phyloP scores from a whole-genome alignment of 2,888 invertebrate species.

The Tenthredo livida region DNA sequence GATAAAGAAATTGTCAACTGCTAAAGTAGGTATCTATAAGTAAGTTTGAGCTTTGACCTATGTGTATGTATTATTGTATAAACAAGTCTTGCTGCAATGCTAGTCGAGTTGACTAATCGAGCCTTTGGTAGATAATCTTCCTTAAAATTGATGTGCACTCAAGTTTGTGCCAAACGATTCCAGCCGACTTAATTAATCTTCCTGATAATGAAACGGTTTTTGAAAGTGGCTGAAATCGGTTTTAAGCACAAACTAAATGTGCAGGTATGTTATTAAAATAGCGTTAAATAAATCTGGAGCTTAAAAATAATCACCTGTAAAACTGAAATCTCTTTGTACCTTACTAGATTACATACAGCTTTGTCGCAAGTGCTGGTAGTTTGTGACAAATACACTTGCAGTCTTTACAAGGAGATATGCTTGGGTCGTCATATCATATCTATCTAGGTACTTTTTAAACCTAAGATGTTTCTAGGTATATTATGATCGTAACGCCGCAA shows the following conservation, averaged over 20 bases:
- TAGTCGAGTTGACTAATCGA: constrained; percentile 21
- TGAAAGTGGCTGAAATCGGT: constrained; percentile 5
- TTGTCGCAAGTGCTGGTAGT: constrained; percentile 56
- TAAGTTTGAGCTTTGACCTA: constrained; percentile 6
- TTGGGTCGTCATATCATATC: constrained; percentile 45
- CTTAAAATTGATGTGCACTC: constrained; percentile 35
- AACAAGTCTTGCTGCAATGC: background rate
- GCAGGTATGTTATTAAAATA: constrained; percentile 8
- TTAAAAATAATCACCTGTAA: constrained; percentile 71
- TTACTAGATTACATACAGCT: constrained; percentile 65
- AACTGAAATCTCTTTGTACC: constrained; percentile 71
- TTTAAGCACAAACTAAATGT: constrained; percentile 24
- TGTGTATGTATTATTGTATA: constrained; percentile 18
- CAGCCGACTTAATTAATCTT: background rate
- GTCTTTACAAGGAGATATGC: constrained; percentile 13
- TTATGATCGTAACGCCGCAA: constrained; percentile 43
- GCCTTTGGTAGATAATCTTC: constrained; percentile 32
- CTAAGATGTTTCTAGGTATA: constrained; percentile 36
- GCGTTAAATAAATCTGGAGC: constrained; percentile 63
- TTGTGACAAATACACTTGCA: constrained; percentile 57
- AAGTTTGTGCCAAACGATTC: constrained; percentile 26
- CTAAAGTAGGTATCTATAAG: background rate
- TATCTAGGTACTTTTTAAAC: constrained; percentile 27
- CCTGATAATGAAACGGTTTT: background rate
- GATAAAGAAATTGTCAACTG: background rate